phyloP scores from a whole-genome alignment of 2,888 invertebrate species.

The Lumbricus terrestris region DNA sequence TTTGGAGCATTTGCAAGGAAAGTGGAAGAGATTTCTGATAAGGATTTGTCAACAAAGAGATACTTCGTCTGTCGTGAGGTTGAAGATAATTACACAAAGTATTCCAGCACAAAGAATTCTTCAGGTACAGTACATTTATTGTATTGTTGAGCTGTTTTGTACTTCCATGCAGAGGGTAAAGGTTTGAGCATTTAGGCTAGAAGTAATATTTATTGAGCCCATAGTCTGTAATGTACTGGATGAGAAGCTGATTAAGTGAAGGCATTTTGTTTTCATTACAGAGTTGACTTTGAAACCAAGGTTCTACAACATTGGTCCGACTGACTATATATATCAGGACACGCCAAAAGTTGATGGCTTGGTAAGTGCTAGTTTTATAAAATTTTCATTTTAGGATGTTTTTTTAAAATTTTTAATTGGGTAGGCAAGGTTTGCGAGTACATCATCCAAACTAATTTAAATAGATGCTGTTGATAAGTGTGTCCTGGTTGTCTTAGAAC shows the following conservation, averaged over 20 bases:
- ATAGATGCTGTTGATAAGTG: background rate
- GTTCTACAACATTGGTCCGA: slow-evolving; percentile 83
- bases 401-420: background rate
- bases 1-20: slow-evolving; percentile 59
- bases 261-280: slow-evolving; percentile 5
- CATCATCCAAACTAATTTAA: background rate
- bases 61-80: slow-evolving; percentile 75
- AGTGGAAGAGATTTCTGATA: slow-evolving; percentile 14
- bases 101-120: slow-evolving; percentile 30
- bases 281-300: slow-evolving; percentile 73
- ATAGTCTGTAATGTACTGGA: background rate
- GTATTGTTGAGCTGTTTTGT: background rate
- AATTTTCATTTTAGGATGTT: background rate
- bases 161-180: background rate
- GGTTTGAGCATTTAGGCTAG: background rate
- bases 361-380: slow-evolving; percentile 48
- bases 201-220: background rate
- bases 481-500: background rate
- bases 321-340: slow-evolving; percentile 72
- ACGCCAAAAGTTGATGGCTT: slow-evolving; percentile 82
- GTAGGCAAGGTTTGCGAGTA: background rate
- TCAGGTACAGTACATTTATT: slow-evolving; percentile 4
- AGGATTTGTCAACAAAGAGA: slow-evolving; percentile 54
- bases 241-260: background rate
- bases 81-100: slow-evolving; percentile 68